Conservation (phyloP, 1,140 invertebrate species). For the Steinernema feltiae region DNA sequence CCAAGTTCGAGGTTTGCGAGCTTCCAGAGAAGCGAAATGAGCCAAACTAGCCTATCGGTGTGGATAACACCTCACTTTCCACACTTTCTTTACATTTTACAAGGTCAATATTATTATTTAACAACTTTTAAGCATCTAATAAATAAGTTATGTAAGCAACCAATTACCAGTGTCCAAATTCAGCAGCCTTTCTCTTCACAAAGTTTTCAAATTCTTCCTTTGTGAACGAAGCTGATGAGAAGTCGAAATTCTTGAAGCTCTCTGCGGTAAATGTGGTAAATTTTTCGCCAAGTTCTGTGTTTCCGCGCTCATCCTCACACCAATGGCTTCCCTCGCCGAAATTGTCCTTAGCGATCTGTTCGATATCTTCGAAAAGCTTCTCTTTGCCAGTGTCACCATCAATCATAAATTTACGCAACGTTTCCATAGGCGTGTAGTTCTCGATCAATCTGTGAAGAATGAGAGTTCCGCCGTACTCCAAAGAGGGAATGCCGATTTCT, state of each 20-base stretch:
- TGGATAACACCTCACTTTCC: too few species aligned
- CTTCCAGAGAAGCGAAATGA: too few species aligned
- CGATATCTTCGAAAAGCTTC: neutral
- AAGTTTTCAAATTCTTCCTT: neutral
- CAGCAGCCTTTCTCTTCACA: neutral
- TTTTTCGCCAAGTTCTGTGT: neutral
- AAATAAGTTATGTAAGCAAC: too few species aligned
- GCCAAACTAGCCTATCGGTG: too few species aligned
- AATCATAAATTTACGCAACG: neutral
- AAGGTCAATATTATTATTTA: too few species aligned
- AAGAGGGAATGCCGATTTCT: neutral
- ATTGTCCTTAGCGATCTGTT: neutral
- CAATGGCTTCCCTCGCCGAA: neutral
- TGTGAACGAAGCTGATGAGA: neutral
- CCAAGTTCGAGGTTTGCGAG: neutral
- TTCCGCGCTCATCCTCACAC: neutral
- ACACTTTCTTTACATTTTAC: too few species aligned
- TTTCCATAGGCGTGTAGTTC: neutral
- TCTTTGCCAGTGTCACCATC: neutral
- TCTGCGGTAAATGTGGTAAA: constrained; percentile 19
- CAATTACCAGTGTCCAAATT: neutral
- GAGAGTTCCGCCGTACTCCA: neutral
- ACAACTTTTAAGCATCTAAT: too few species aligned
- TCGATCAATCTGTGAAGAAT: neutral
- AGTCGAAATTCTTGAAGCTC: constrained; percentile 27